Conservation (phyloP, 2,113 vertebrate genomes). For the Colistium nudipinnis region DNA sequence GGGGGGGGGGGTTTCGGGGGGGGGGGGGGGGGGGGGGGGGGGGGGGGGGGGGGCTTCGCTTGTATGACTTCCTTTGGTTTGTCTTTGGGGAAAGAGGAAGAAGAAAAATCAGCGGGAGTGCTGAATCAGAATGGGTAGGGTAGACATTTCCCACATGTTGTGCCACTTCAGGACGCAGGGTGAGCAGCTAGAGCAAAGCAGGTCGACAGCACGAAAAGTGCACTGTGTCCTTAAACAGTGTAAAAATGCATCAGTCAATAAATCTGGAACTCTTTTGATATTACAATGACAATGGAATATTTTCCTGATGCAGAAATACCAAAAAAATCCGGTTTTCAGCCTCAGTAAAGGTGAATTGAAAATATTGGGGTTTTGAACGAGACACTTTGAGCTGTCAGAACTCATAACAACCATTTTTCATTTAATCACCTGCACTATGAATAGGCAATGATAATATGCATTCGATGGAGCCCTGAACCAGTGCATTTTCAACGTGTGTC, state of each 20-base stretch:
- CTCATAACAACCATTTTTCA: not conserved
- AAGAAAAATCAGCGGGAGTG: not conserved
- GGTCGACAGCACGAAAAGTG: not conserved
- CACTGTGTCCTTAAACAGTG: not conserved
- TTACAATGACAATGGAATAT: not conserved
- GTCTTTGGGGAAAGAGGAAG: conserved; percentile 21
- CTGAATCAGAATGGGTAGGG: not conserved
- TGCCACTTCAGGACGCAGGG: conserved; percentile 11
- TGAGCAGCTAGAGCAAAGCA: conserved; percentile 26
- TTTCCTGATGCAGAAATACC: not conserved
- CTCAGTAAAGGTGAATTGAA: not conserved
- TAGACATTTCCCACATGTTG: conserved; percentile 6
- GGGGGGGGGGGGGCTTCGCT: conserved; percentile 38
- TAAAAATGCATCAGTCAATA: conserved; percentile 9
- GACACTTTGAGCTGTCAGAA: not conserved
- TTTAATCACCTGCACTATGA: not conserved
- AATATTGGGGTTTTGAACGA: not conserved
- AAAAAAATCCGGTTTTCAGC: not conserved
- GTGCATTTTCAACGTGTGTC: not conserved
- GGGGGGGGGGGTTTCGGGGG: conserved; percentile 32
- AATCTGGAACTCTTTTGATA: not conserved
- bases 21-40: conserved; percentile 12
- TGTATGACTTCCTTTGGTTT: conserved; percentile 77
- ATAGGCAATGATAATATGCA: not conserved
- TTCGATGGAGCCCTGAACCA: conserved; percentile 1